Evolutionary conservation across 2,113 vertebrate genomes (phyloP).

Genomic region (Eurypyga helias): DNA sequence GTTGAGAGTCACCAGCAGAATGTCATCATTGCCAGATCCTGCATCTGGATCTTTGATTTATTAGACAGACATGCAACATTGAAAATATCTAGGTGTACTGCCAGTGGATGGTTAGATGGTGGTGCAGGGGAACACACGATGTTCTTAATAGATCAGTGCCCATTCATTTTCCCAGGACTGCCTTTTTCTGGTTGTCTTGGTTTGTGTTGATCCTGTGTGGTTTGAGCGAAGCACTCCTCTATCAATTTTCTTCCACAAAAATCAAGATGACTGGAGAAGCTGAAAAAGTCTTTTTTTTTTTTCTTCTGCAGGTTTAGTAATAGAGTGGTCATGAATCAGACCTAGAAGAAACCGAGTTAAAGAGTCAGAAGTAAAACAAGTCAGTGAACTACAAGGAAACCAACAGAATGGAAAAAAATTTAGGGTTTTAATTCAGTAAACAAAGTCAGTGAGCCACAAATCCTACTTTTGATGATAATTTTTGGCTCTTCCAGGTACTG

Average conservation of each 20-base stretch:
- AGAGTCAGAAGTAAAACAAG: neutral
- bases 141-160: neutral
- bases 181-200: neutral
- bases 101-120: neutral
- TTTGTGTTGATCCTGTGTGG: neutral
- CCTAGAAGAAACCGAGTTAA: neutral
- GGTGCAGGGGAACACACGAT: neutral
- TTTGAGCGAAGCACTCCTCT: neutral
- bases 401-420: neutral
- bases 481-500: neutral
- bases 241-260: neutral
- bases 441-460: neutral
- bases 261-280: neutral
- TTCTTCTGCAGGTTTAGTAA: neutral
- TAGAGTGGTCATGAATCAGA: neutral
- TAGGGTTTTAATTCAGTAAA: neutral
- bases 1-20: neutral
- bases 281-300: neutral
- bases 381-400: neutral
- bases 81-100: neutral
- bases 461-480: neutral
- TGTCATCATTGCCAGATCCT: neutral
- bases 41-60: conserved; percentile 37
- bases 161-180: neutral
- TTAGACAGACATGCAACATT: neutral